phyloP scores from a whole-genome alignment of 1,140 invertebrate species.

The Tribolium madens region DNA sequence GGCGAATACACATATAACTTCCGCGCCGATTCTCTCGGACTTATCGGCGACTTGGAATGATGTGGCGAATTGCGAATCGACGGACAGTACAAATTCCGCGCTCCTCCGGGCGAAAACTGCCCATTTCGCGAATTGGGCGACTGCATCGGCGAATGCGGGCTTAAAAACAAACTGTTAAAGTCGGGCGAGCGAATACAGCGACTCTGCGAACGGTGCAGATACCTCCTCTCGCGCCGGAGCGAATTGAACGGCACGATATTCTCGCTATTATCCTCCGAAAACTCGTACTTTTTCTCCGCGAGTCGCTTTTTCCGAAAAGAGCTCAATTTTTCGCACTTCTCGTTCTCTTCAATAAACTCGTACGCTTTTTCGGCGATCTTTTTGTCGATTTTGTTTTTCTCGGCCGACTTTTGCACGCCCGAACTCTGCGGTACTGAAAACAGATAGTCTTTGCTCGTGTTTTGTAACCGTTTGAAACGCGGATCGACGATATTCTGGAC shows the following conservation, averaged over 20 bases:
- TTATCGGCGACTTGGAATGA: conserved; percentile 64
- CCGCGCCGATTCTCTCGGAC: conserved; percentile 61
- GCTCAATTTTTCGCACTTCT: conserved; percentile 85
- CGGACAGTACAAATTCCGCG: conserved; percentile 61
- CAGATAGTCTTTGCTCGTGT: conserved; percentile 58
- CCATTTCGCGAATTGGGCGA: conserved; percentile 63
- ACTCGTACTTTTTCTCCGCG: conserved; percentile 93
- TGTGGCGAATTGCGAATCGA: conserved; percentile 61
- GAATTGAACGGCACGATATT: conserved; percentile 83
- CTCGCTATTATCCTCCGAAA: conserved; percentile 87
- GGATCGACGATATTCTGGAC: conserved; percentile 64
- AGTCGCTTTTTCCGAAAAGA: conserved; percentile 83
- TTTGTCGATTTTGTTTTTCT: conserved; percentile 69
- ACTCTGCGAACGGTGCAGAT: conserved; percentile 57
- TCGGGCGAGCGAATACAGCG: conserved; percentile 61
- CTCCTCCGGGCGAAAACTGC: conserved; percentile 61
- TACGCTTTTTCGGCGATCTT: conserved; percentile 81
- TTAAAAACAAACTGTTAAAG: conserved; percentile 62
- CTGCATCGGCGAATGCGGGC: conserved; percentile 64
- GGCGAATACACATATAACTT: conserved; percentile 65
- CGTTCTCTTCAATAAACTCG: conserved; percentile 86
- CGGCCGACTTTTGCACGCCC: conserved; percentile 54
- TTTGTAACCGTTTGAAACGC: conserved; percentile 61
- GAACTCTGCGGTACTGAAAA: conserved; percentile 62
- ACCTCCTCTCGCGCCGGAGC: conserved; percentile 62